Base-by-base conservation (phyloP, 2,888 invertebrate species). In the Eupsilia transversa region DNA sequence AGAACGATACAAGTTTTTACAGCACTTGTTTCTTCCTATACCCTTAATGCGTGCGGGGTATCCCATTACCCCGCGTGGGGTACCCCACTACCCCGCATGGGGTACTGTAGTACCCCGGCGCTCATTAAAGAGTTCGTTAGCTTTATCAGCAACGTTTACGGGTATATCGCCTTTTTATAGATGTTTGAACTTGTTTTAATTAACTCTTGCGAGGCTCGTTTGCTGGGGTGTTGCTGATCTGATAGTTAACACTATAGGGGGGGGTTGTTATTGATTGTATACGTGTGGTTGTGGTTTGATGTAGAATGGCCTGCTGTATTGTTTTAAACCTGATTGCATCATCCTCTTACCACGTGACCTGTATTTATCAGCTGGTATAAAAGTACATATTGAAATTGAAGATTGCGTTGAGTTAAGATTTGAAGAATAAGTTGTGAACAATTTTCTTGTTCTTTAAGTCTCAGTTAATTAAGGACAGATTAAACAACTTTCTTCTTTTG, bases 101-200 rank as follows among this genome's bases (percentile, higher is more conserved):
- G 43, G 23, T 64, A 30, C 30, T 43, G 43, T n/a, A 56, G 60
- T 35, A 66, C 67, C 68, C 71, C 65, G 64, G 38, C 49, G 63
- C 88, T 89, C 89, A 90, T 90, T 89, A 87, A 80, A 84, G 84
- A 82, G 84, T 86, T 85, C 89, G 86, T 87, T 87, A 87, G 88
- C 80, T 88, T 89, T 89, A 92, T 92, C 92, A 91, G 88, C 61
- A 52, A 60, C 83, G 81, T 84, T 86, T 83, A 82, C 75, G 79
- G 70, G 79, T 82, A 69, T 80, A 87, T 87, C 88, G 84, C 77
- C 74, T 88, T 89, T 91, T 92, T 92, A 92, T 92, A 86, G 90
- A 88, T 91, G 90, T 92, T 91, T 88, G 89, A 89, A 90, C 89
- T 91, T 89, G 90, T 91, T 92, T 65, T 91, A 91, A 91, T 90